These are phyloP conservation scores for Belonocnema kinseyi DNA, from an alignment of 1,140 invertebrate species.

Conservation along the genomic window DNA sequence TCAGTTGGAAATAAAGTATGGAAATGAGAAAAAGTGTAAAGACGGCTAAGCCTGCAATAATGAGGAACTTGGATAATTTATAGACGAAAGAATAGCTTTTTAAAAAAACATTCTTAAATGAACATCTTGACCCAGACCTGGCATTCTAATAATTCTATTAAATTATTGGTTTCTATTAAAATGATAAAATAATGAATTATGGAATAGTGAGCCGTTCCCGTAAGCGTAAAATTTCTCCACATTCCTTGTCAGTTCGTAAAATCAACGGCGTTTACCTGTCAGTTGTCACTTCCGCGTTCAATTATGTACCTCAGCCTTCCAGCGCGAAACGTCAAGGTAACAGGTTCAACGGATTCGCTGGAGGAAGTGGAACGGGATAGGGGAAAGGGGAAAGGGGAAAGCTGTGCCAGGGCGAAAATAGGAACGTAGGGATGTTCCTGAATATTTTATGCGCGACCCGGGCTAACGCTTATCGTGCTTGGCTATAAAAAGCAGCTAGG, in stretches of 20 bases:
- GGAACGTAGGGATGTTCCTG: constrained; percentile 5
- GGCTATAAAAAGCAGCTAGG: constrained; percentile 20
- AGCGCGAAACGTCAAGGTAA: constrained; percentile 14
- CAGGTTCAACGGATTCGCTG: constrained; percentile 18
- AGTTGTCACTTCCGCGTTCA: constrained; percentile 21
- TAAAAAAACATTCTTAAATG: too few species aligned
- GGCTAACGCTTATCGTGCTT: constrained; percentile 6
- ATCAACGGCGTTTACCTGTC: background rate
- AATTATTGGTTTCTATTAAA: too few species aligned
- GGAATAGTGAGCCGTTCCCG: background rate
- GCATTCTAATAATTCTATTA: too few species aligned
- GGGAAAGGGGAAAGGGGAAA: constrained; percentile 13
- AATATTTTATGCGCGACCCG: constrained; percentile 23
- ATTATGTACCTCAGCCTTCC: constrained; percentile 10
- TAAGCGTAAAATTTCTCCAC: background rate
- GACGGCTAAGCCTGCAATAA: too few species aligned
- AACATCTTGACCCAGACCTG: too few species aligned
- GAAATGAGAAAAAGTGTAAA: too few species aligned
- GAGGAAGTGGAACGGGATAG: constrained; percentile 10
- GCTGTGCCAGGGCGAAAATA: constrained; percentile 23
- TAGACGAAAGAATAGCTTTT: too few species aligned
- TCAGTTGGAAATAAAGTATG: too few species aligned
- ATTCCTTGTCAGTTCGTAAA: constrained; percentile 11
- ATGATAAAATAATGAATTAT: constrained; percentile 7
- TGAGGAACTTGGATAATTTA: too few species aligned